Conservation (phyloP, 2,797 vertebrate genomes). For the Acipenser ruthenus region DNA sequence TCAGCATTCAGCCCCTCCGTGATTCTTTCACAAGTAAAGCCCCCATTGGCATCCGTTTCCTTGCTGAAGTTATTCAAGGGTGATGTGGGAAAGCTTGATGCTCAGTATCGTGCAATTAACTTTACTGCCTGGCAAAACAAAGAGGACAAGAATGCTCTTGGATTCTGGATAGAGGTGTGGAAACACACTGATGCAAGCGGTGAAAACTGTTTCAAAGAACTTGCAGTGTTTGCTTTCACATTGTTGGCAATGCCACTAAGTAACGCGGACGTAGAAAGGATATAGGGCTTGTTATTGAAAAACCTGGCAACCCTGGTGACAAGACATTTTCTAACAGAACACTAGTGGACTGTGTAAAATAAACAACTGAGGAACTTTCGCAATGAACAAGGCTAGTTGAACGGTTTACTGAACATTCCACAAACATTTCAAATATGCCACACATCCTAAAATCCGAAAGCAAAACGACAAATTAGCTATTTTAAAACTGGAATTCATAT, state of each 20-base stretch:
- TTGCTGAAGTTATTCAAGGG: background rate
- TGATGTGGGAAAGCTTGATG: background rate
- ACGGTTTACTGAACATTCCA: no score
- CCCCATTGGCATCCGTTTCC: background rate
- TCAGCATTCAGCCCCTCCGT: background rate
- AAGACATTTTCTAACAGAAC: no score
- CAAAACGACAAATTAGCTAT: no score
- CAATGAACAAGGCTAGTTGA: no score
- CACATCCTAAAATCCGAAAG: no score
- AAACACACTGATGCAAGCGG: background rate
- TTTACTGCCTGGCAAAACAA: background rate
- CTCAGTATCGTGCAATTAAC: background rate
- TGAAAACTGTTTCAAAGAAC: background rate
- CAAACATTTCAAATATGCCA: no score
- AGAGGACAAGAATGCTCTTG: background rate
- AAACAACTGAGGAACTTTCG: no score
- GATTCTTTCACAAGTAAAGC: background rate
- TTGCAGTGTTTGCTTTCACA: background rate
- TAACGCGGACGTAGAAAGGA: background rate
- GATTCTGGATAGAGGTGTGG: background rate
- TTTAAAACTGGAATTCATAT: no score
- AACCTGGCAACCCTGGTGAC: no score
- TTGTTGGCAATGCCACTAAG: slow-evolving; percentile 3
- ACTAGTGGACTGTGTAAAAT: no score
- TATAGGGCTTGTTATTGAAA: background rate